phyloP scores from a whole-genome alignment of 2,888 invertebrate species.

The Plagodis pulveraria region DNA sequence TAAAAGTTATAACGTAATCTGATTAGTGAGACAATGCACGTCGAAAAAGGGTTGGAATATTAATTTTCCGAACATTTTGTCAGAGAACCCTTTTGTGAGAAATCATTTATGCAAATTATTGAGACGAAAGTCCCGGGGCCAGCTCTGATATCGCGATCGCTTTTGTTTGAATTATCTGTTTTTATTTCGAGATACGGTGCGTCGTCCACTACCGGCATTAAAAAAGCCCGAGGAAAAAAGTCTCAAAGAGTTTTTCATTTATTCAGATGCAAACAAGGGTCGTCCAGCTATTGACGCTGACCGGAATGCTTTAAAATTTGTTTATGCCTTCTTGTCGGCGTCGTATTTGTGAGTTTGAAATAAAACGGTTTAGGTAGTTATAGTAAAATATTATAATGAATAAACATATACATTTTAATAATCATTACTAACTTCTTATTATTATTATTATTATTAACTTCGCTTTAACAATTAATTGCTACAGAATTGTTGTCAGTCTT shows the following conservation, averaged over 20 bases:
- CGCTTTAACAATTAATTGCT: no score
- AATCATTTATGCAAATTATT: constrained; percentile 42
- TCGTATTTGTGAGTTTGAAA: constrained; percentile 6
- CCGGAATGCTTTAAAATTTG: constrained; percentile 29
- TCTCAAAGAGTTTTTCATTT: constrained; percentile 45
- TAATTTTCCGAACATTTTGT: constrained; percentile 43
- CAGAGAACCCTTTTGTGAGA: constrained; percentile 35
- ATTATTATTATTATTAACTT: no score
- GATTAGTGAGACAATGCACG: constrained; percentile 49
- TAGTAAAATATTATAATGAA: no score
- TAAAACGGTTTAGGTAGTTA: background rate
- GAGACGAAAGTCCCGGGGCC: constrained; percentile 25
- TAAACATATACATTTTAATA: no score
- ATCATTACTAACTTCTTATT: no score
- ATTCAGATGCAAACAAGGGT: constrained; percentile 50
- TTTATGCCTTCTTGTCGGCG: constrained; percentile 14
- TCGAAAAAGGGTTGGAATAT: constrained; percentile 43
- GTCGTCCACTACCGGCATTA: constrained; percentile 24
- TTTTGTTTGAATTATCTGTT: constrained; percentile 44
- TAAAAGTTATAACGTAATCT: constrained; percentile 49
- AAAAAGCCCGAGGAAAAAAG: constrained; percentile 35
- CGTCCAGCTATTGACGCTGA: constrained; percentile 39
- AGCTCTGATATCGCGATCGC: constrained; percentile 26
- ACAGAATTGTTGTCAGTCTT: no score
- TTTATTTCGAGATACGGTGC: constrained; percentile 38